These are phyloP conservation scores for Chymomyza procnemis DNA, from an alignment of 2,888 invertebrate genomes.

Conservation along the genomic window DNA sequence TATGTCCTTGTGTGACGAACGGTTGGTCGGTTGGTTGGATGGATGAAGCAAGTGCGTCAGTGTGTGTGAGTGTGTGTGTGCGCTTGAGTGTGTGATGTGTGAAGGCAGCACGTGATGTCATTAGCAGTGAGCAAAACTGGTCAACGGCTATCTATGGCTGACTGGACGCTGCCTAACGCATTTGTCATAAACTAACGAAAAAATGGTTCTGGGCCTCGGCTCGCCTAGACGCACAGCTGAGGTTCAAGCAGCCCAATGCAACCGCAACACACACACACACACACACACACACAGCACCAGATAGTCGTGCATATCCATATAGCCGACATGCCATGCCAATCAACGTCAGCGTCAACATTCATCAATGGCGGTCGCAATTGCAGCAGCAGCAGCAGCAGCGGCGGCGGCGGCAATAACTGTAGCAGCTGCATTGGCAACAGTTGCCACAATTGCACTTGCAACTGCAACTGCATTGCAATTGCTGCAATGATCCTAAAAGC, in stretches of 20 bases:
- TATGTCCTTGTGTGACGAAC: conserved; percentile 22
- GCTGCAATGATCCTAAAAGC: not conserved
- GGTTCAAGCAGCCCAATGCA: conserved; percentile 19
- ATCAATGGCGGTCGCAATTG: not conserved
- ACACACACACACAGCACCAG: conserved; percentile 31
- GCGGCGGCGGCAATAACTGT: too few species aligned
- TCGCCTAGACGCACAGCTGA: not conserved
- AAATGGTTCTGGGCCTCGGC: conserved; percentile 11
- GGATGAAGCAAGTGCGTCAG: not conserved
- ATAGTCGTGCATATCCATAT: conserved; percentile 13
- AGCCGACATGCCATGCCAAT: conserved; percentile 45
- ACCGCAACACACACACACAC: conserved; percentile 38
- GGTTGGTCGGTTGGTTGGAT: too few species aligned
- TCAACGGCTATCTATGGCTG: not conserved
- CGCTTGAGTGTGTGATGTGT: not conserved
- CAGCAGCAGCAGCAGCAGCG: conserved; percentile 23
- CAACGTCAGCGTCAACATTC: conserved; percentile 54
- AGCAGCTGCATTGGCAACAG: not conserved
- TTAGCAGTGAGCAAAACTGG: conserved; percentile 40
- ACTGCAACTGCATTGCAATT: not conserved
- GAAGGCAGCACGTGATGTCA: conserved; percentile 66
- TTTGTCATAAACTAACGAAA: conserved; percentile 61
- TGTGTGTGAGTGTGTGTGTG: not conserved
- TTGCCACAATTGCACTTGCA: not conserved
- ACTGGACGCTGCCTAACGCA: conserved; percentile 40